Conservation (phyloP, 2,113 vertebrate species). For the Actenoides hombroni region DNA sequence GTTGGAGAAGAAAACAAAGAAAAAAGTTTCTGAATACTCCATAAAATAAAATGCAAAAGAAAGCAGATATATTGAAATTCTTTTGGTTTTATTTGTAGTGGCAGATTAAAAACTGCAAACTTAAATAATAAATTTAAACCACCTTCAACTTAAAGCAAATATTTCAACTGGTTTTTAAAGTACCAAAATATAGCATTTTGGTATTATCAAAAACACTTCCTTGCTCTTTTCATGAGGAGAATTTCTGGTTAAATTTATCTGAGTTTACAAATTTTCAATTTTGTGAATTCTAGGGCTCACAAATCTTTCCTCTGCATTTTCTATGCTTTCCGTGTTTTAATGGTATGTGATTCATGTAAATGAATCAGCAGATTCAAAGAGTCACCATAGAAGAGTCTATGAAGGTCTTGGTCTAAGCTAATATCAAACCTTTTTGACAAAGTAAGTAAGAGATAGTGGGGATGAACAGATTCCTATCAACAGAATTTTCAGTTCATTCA, state of each 20-base stretch:
- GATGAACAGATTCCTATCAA: not conserved
- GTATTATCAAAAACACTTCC: not conserved
- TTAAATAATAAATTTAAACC: not conserved
- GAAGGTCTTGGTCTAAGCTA: not conserved
- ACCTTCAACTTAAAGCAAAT: not conserved
- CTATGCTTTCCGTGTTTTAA: not conserved
- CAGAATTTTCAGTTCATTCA: not conserved
- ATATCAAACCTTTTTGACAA: not conserved
- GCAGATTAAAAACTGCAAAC: not conserved
- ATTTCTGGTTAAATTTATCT: not conserved
- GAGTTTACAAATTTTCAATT: not conserved
- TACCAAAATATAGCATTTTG: not conserved
- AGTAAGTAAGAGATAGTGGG: not conserved
- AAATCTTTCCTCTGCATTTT: not conserved
- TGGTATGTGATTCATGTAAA: not conserved
- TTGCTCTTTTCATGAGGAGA: not conserved
- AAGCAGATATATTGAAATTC: not conserved
- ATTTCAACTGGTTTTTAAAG: not conserved
- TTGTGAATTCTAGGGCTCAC: not conserved
- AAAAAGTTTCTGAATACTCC: not conserved
- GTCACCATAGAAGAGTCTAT: not conserved
- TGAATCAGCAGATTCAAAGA: not conserved
- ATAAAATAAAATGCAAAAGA: not conserved
- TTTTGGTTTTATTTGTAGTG: not conserved
- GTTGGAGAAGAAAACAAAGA: not conserved